A percentile compares a stretch with the other conserved stretches of the same genome.
Conservation (phyloP, 1,140 invertebrate genomes). For the Matsumurasca onukii region DNA sequence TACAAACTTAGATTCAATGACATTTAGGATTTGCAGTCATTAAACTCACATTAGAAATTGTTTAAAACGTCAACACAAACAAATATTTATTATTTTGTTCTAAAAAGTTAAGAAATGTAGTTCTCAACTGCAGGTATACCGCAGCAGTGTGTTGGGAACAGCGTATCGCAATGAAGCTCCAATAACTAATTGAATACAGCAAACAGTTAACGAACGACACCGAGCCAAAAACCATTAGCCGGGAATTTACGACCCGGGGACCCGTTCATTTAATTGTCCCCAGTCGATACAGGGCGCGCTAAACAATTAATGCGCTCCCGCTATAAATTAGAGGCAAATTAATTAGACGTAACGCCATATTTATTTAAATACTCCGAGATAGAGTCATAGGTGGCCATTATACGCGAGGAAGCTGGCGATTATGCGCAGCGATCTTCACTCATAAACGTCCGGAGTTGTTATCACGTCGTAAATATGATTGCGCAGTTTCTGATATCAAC, state of each 20-base stretch:
- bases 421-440: background rate
- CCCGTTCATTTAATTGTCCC: conserved; percentile 12
- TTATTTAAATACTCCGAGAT: conserved; percentile 13
- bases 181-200: conserved; percentile 11
- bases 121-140: too few species aligned
- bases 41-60: too few species aligned
- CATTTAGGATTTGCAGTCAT: too few species aligned
- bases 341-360: conserved; percentile 20
- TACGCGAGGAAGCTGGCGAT: conserved; percentile 8
- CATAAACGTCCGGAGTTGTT: conserved; percentile 3
- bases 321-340: conserved; percentile 17
- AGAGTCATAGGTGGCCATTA: conserved; percentile 10
- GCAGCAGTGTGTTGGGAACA: too few species aligned
- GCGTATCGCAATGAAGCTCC: too few species aligned
- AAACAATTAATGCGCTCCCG: conserved; percentile 5
- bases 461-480: conserved; percentile 22
- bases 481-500: background rate
- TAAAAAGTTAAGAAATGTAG: too few species aligned
- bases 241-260: conserved; percentile 7
- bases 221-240: conserved; percentile 19
- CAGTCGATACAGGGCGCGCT: background rate
- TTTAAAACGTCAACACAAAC: too few species aligned
- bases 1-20: too few species aligned
- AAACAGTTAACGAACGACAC: conserved; percentile 20
- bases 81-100: too few species aligned